Base-by-base conservation (phyloP, 1,140 invertebrate species). In the Alviniconcha marisindica region DNA sequence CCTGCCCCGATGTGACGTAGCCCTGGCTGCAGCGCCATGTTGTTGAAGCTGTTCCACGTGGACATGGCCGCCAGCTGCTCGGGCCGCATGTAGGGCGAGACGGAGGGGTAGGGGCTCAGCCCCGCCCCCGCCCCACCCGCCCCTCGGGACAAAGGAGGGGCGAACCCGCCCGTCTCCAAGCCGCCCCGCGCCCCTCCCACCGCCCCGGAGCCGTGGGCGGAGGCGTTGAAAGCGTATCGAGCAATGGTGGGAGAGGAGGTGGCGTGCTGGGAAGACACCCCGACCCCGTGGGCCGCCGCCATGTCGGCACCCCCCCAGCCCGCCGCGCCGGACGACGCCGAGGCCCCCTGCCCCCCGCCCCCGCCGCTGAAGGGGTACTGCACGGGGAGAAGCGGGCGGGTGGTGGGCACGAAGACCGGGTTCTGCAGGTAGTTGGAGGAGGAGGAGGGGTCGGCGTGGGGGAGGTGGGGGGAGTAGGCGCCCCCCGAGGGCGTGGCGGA, bases 381-480 rank as follows among this genome's bases (percentile, higher is more conserved):
- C 88, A 90, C 89, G 4, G 88, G 87, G 24, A 91, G 80, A 14
- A 91, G 86, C 0, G 91, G 77, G 12, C 91, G 85, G 0, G 91
- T 91, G 14, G 90, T 91, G 2, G 91, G 91, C 3, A 91, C 91
- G 79, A 91, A 91, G 15, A 91, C 88, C 0, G 91, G 91, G 80
- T 87, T 91, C 66, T 90, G 90, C 77, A 91, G 86, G 79, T 87
- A 91, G 31, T 86, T 86, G 60, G 88, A 88, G 4, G 85, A 60
- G n/a, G 88, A 84, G 15, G 51, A 51, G 63, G 56, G 60, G 54
- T 83, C 81, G 36, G 54, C 71, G 66, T 71, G 81, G 54, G 28
- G 71, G 38, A 66, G 44, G 66, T 74, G 54, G 36, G 71, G 66
- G 36, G 56, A 71, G 60, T 85, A 84, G 31, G 84, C 76, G 54